Percentiles rank a stretch among this genome's conserved stretches.
These are phyloP conservation scores for Stenotaenia linearis DNA, from an alignment of 2,888 invertebrate species.

Conservation along the genomic window DNA sequence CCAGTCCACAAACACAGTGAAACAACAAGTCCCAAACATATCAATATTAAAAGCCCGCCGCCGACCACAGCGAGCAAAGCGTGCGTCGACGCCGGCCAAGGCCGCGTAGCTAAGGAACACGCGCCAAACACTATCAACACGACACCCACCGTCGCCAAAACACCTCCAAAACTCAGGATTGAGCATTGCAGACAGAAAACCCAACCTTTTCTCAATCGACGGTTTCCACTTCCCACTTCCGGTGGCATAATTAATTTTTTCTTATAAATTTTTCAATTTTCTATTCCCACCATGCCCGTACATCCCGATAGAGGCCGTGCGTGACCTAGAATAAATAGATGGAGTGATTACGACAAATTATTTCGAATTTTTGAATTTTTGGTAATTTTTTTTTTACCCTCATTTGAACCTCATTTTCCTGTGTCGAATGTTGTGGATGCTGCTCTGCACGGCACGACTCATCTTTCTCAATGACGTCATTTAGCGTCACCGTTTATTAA, in stretches of 20 bases:
- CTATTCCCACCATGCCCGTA: not conserved
- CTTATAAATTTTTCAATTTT: not conserved
- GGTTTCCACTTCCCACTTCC: not conserved
- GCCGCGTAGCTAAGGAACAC: conserved; percentile 22
- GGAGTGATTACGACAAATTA: not conserved
- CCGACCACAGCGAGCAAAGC: not conserved
- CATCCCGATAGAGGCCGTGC: not conserved
- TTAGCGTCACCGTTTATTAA: not conserved
- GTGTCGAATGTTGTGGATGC: conserved; percentile 4
- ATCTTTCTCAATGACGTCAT: not conserved
- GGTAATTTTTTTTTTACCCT: not conserved
- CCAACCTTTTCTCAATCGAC: not conserved
- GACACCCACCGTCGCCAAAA: not conserved
- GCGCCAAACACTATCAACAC: conserved; percentile 24
- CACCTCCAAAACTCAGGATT: not conserved
- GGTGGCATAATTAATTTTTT: not conserved
- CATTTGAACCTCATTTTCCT: not conserved
- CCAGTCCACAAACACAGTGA: conserved; percentile 22
- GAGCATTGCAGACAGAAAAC: not conserved
- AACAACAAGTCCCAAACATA: not conserved
- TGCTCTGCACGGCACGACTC: not conserved
- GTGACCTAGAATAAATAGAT: not conserved
- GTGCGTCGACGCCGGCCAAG: not conserved
- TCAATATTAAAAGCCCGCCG: conserved; percentile 10
- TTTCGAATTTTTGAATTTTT: not conserved